Evolutionary conservation across 2,888 invertebrate genomes (phyloP).

Genomic region (Thecocarcelia acutangulata): DNA sequence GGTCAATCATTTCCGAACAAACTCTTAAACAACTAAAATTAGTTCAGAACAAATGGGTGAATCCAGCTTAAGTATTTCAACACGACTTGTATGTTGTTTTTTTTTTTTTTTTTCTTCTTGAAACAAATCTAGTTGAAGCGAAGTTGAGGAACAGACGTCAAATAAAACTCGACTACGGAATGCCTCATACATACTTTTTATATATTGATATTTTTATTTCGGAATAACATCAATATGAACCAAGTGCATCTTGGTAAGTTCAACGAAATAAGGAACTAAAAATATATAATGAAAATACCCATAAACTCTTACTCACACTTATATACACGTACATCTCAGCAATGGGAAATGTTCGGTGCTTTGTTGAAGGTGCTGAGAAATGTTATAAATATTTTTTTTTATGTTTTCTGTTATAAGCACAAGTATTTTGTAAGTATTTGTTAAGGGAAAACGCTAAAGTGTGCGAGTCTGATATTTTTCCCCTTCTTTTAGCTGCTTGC

Average conservation of each 20-base stretch:
- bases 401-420: slow-evolving; percentile 2
- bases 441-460: slow-evolving; percentile 8
- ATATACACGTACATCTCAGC: not conserved
- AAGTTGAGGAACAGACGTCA: too few species aligned
- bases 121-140: too few species aligned
- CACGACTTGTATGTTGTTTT: too few species aligned
- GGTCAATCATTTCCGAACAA: too few species aligned
- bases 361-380: slow-evolving; percentile 42
- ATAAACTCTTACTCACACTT: not conserved
- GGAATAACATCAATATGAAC: too few species aligned
- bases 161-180: too few species aligned
- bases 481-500: not conserved
- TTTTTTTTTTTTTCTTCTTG: too few species aligned
- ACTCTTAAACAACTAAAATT: too few species aligned
- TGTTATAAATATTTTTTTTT: not conserved
- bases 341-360: slow-evolving; percentile 48
- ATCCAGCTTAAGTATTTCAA: too few species aligned
- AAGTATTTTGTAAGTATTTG: slow-evolving; percentile 16
- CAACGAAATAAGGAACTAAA: slow-evolving; percentile 33
- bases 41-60: too few species aligned
- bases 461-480: not conserved
- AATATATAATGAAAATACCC: not conserved
- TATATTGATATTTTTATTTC: slow-evolving; percentile 18
- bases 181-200: not conserved
- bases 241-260: slow-evolving; percentile 54